Evolutionary conservation across 2,797 vertebrate species (phyloP).

Genomic region (Florisuga fusca): DNA sequence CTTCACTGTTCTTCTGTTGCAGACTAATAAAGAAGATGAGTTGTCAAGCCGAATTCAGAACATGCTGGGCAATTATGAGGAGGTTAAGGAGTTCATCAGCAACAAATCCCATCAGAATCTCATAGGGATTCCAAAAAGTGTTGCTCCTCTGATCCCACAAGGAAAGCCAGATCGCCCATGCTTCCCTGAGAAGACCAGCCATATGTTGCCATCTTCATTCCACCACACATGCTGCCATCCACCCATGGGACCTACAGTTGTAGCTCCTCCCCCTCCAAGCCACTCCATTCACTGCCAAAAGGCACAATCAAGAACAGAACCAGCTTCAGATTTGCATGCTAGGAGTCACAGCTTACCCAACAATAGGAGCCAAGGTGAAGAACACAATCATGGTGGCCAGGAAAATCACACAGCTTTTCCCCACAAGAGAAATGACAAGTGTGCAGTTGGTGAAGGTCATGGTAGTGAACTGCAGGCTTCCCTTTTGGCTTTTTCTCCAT

Average conservation of each 20-base stretch:
- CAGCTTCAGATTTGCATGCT: slow-evolving; percentile 50
- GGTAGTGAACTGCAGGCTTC: slow-evolving; percentile 11
- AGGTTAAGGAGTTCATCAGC: slow-evolving; percentile 83
- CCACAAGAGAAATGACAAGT: slow-evolving; percentile 68
- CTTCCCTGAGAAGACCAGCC: slow-evolving; percentile 73
- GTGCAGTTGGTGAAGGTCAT: slow-evolving; percentile 66
- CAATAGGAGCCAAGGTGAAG: slow-evolving; percentile 44
- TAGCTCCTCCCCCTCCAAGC: slow-evolving; percentile 54
- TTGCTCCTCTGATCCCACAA: slow-evolving; percentile 60
- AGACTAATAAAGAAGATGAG: slow-evolving; percentile 93
- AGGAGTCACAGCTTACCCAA: slow-evolving; percentile 51
- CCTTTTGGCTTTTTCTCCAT: slow-evolving; percentile 68
- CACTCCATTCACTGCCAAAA: slow-evolving; percentile 73
- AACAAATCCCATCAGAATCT: slow-evolving; percentile 76
- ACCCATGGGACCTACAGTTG: slow-evolving; percentile 47
- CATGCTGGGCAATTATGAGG: slow-evolving; percentile 95
- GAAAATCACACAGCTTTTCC: slow-evolving; percentile 23
- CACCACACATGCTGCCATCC: slow-evolving; percentile 67
- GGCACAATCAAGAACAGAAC: slow-evolving; percentile 67
- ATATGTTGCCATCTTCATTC: slow-evolving; percentile 72
- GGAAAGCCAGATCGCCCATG: slow-evolving; percentile 69
- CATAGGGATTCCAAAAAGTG: slow-evolving; percentile 70
- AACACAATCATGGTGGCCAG: not conserved
- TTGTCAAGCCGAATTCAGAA: slow-evolving; percentile 91
- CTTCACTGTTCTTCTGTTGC: slow-evolving; percentile 37